Evolutionary conservation across 2,113 vertebrate species (phyloP).

Genomic region (Neoarius graeffei): DNA sequence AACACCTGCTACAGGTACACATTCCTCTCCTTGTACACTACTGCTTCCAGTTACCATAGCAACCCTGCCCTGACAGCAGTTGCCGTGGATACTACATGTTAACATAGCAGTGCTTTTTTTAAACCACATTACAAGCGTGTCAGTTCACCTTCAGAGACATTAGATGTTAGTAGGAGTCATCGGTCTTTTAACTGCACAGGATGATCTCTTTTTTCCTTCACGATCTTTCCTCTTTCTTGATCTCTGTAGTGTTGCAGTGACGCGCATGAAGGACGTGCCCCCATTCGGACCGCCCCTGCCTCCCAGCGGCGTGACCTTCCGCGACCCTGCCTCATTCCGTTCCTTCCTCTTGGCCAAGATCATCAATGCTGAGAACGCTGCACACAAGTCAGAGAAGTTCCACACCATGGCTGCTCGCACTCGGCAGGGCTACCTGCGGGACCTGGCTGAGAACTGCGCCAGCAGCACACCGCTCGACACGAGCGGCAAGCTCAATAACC

Average conservation of each 20-base stretch:
- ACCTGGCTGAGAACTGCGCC: slow-evolving; percentile 88
- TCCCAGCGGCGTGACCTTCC: slow-evolving; percentile 77
- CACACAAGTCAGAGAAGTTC: slow-evolving; percentile 93
- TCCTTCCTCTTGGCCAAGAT: slow-evolving; percentile 91
- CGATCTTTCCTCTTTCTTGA: background rate
- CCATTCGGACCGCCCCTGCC: slow-evolving; percentile 89
- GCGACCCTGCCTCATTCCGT: slow-evolving; percentile 83
- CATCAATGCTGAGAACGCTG: slow-evolving; percentile 89
- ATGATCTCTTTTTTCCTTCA: background rate
- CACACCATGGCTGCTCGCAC: slow-evolving; percentile 93
- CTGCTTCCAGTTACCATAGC: slow-evolving; percentile 43
- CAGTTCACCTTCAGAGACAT: background rate
- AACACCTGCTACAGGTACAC: slow-evolving; percentile 85
- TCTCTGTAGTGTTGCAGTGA: slow-evolving; percentile 84
- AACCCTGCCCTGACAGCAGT: slow-evolving; percentile 39
- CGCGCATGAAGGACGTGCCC: slow-evolving; percentile 93
- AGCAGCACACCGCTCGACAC: slow-evolving; percentile 85
- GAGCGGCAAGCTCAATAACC: slow-evolving; percentile 85
- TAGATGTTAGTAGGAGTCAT: background rate
- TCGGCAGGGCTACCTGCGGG: slow-evolving; percentile 88
- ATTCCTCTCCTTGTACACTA: background rate
- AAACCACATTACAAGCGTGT: slow-evolving; percentile 21
- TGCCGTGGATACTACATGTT: slow-evolving; percentile 41
- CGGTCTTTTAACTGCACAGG: background rate
- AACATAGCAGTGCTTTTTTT: slow-evolving; percentile 27